A percentile compares a stretch with the other conserved stretches of the same genome.
phyloP scores from a whole-genome alignment of 30 jellyfish, hydroid and myxozoan genomes.

The Sanderia malayensis region DNA sequence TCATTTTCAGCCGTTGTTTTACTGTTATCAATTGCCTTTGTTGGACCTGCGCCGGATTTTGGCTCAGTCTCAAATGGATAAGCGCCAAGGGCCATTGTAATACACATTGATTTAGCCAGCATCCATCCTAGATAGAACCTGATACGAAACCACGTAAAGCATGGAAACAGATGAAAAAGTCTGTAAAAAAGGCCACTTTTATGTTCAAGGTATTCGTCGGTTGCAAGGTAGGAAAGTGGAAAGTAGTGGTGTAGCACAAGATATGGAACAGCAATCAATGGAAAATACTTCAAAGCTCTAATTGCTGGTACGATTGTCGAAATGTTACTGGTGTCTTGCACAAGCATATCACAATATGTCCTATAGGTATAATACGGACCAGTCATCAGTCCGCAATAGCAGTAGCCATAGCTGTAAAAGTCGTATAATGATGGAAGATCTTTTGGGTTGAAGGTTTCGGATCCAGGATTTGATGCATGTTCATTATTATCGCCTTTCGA shows the following conservation, averaged over 20 bases:
- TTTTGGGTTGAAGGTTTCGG: slow-evolving; percentile 22
- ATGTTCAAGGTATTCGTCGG: slow-evolving; percentile 61
- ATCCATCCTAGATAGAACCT: slow-evolving; percentile 93
- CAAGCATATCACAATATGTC: slow-evolving; percentile 77
- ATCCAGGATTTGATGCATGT: slow-evolving; percentile 2
- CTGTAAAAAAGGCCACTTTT: slow-evolving; percentile 66
- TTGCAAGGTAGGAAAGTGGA: slow-evolving; percentile 61
- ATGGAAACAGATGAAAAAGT: slow-evolving; percentile 61
- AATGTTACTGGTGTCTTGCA: slow-evolving; percentile 79
- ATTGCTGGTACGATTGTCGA: slow-evolving; percentile 87
- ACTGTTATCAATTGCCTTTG: slow-evolving; percentile 43
- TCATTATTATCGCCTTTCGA: slow-evolving; percentile 31
- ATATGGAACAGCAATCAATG: slow-evolving; percentile 61
- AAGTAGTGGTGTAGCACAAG: slow-evolving; percentile 52
- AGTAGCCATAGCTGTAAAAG: slow-evolving; percentile 56
- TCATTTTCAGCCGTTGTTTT: slow-evolving; percentile 20
- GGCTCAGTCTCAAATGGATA: slow-evolving; percentile 87
- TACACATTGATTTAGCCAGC: slow-evolving; percentile 90
- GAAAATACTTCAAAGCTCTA: slow-evolving; percentile 49
- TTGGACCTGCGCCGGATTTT: slow-evolving; percentile 89
- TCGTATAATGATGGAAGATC: slow-evolving; percentile 50
- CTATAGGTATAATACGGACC: slow-evolving; percentile 89
- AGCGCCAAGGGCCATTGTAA: slow-evolving; percentile 90
- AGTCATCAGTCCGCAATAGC: slow-evolving; percentile 81
- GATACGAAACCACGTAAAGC: slow-evolving; percentile 84